Evolutionary conservation across 2,113 vertebrate species (phyloP).

Genomic region (Dasypus novemcinctus): DNA sequence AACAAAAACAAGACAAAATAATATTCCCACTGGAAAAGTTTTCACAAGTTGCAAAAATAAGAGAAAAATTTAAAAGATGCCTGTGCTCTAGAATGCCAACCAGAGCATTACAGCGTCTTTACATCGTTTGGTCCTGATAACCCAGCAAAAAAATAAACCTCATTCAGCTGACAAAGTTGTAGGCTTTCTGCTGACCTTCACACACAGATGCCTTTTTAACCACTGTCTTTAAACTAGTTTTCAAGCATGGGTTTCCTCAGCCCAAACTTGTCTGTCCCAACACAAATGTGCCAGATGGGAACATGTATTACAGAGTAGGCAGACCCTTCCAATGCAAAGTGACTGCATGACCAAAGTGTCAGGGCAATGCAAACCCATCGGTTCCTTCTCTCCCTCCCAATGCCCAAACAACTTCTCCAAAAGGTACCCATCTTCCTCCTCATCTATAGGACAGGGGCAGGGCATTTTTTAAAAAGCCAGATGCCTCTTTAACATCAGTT

Average conservation of each 20-base stretch:
- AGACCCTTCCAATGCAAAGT: background rate
- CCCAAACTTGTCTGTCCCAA: background rate
- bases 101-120: background rate
- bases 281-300: background rate
- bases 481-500: background rate
- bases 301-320: background rate
- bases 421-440: background rate
- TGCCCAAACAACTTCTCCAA: background rate
- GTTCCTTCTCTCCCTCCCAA: background rate
- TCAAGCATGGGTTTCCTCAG: slow-evolving; percentile 14
- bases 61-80: background rate
- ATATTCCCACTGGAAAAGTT: background rate
- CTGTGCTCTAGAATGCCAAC: background rate
- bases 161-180: background rate
- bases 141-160: slow-evolving; percentile 13
- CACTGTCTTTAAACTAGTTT: slow-evolving; percentile 8
- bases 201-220: background rate
- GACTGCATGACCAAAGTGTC: background rate
- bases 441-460: background rate
- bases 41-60: slow-evolving; percentile 18
- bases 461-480: background rate
- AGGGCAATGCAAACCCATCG: background rate
- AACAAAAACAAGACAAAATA: slow-evolving; percentile 28
- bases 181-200: slow-evolving; percentile 27
- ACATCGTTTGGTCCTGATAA: background rate